Evolutionary conservation across 2,888 invertebrate genomes (phyloP), one percentile per base, ranked within the genome.

Genomic region (Ditylenchus weischeri): DNA sequence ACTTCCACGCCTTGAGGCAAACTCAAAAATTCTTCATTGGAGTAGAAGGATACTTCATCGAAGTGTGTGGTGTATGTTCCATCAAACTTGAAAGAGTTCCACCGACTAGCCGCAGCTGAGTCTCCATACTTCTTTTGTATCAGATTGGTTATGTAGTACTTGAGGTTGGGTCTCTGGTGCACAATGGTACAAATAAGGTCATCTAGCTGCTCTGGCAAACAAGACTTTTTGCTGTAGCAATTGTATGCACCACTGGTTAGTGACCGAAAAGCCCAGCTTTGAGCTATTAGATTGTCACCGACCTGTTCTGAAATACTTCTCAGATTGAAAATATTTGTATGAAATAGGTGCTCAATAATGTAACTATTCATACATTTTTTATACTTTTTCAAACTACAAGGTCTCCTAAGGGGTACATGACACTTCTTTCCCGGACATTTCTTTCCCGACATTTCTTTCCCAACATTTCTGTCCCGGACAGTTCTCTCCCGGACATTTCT

Each of bases 151-250:
- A 43, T 43, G 43, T 43, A 43, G 15, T 43, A 43, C n/a, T 62
- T 75, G 65, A 79, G 57, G 38, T 72, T 61, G 15, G 76, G 75
- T 43, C 78, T 59, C 57, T 77, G 77, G 0, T 71, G 71, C 18
- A 79, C 58, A 10, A 79, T 65, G 36, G 76, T 75, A 71, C 72
- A 75, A 8, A 75, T 64, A 35, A 79, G 59, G 62, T 79, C 79
- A 64, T 75, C 71, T 23, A 72, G 71, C 35, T 76, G 73, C 65
- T 78, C 78, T 38, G 71, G 65, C 23, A 65, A 67, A 72, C 73
- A 74, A 43, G 67, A 57, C 18, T 59, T 38, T 47, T 54, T 47
- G n/a, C 21, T 43, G 47, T 64, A 63, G 13, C 57, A 38, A 13
- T 69, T 59, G 10, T 57, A 23, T 0, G 50, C n/a, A 38, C 21